Evolutionary conservation across 1,140 invertebrate genomes (phyloP).

Genomic region (Triops longicaudatus): DNA sequence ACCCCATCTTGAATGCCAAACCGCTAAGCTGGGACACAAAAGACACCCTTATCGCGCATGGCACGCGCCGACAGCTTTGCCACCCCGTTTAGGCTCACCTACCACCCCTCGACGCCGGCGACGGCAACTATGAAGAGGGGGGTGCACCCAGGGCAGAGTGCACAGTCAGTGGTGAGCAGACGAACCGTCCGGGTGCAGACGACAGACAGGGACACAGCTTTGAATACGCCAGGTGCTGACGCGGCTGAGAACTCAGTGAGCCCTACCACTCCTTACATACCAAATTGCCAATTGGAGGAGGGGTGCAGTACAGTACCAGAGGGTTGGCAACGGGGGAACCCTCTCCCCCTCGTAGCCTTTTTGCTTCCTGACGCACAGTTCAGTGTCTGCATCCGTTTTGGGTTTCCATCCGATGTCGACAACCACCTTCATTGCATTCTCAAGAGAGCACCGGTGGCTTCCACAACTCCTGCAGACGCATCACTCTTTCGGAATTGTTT

Average conservation of each 20-base stretch:
- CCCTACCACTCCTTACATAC: background rate
- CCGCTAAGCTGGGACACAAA: background rate
- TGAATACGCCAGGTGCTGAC: background rate
- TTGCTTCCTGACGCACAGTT: background rate
- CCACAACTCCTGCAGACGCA: background rate
- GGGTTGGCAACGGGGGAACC: background rate
- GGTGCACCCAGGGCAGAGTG: background rate
- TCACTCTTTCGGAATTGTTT: background rate
- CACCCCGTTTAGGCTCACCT: background rate
- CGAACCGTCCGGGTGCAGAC: background rate
- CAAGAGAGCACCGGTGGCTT: background rate
- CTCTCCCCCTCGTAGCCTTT: background rate
- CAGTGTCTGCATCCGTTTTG: background rate
- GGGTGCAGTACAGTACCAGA: background rate
- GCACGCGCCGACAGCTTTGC: background rate
- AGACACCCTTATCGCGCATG: conserved; percentile 1
- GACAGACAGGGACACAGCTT: background rate
- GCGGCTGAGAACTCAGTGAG: background rate
- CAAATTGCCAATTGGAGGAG: background rate
- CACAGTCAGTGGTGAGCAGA: conserved; percentile 10
- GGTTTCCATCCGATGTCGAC: background rate
- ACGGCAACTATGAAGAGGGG: background rate
- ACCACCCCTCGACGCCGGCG: background rate
- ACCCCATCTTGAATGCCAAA: background rate
- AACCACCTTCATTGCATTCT: background rate